Evolutionary conservation across 1,140 invertebrate species (phyloP).

Genomic region (Macrobrachium nipponense): DNA sequence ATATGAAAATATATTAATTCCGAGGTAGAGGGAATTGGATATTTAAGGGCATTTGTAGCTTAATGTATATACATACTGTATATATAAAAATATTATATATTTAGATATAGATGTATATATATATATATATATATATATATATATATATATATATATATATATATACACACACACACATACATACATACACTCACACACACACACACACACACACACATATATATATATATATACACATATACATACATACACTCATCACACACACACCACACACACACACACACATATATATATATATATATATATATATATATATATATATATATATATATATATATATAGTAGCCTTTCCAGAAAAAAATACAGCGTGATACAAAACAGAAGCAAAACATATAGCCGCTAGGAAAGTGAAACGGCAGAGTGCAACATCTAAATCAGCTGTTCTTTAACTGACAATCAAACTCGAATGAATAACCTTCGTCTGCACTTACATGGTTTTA

Average conservation of each 20-base stretch:
- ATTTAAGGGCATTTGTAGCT: no score
- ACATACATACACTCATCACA: not conserved
- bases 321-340: conserved; percentile 10
- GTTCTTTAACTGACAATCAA: no score
- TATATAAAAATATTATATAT: conserved; percentile 16
- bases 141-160: conserved; percentile 8
- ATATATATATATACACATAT: not conserved
- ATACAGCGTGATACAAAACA: no score
- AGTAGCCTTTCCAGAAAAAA: no score
- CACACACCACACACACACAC: not conserved
- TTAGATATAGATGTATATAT: not conserved
- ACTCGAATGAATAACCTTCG: no score
- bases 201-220: no score
- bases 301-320: conserved; percentile 28
- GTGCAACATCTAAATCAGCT: no score
- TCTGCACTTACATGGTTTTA: no score
- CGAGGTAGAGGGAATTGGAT: no score
- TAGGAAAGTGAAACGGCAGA: no score
- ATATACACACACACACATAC: not conserved
- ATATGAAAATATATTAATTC: conserved; percentile 12
- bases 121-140: not conserved
- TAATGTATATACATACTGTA: conserved; percentile 19
- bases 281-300: not conserved
- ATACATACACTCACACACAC: no score
- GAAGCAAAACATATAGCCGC: no score